Evolutionary conservation across 2,113 vertebrate species (phyloP).

Genomic region (Stegostoma tigrinum): DNA sequence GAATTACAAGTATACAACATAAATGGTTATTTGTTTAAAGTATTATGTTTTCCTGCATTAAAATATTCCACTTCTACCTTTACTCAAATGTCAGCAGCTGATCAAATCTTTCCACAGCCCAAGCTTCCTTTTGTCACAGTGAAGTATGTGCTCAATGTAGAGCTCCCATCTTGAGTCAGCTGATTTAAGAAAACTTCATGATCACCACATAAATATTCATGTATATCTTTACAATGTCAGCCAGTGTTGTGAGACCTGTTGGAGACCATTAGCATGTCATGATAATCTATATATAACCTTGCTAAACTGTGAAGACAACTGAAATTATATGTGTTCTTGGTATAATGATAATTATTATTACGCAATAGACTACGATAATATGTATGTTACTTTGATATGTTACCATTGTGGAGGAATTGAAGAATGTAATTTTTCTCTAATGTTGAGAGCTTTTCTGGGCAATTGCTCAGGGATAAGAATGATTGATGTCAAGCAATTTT

Average conservation of each 20-base stretch:
- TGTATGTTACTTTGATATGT: background rate
- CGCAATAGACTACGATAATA: background rate
- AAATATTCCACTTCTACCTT: background rate
- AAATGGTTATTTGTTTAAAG: background rate
- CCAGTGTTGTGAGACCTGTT: background rate
- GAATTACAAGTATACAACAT: background rate
- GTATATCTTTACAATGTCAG: background rate
- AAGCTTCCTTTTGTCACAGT: background rate
- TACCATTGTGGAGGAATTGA: background rate
- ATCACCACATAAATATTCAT: background rate
- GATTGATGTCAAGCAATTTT: constrained; percentile 32
- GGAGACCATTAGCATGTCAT: background rate
- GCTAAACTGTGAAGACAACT: background rate
- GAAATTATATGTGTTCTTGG: constrained; percentile 1
- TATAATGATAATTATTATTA: background rate
- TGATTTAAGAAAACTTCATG: background rate
- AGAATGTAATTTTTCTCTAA: background rate
- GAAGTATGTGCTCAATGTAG: background rate
- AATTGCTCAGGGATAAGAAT: constrained; percentile 20
- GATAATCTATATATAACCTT: too few species aligned
- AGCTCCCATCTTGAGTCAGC: too few species aligned
- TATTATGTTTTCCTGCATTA: background rate
- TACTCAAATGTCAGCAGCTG: background rate
- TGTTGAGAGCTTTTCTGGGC: background rate
- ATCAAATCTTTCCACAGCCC: background rate